Percentiles rank a stretch among this genome's conserved stretches.
Evolutionary conservation across 2,113 vertebrate genomes (phyloP).

Genomic region (Malaclemys terrapin): DNA sequence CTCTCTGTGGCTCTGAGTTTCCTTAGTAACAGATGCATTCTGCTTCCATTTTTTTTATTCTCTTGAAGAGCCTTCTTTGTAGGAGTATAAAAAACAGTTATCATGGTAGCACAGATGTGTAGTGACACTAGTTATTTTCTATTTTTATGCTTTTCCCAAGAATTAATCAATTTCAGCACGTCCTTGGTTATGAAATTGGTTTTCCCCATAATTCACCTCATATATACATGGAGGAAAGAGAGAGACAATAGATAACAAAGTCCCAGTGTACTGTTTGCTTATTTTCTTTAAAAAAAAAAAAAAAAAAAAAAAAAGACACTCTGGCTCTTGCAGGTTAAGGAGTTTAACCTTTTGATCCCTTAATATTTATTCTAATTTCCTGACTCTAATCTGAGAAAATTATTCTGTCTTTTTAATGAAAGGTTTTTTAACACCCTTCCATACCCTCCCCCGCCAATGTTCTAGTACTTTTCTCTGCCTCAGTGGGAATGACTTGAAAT

Average conservation of each 20-base stretch:
- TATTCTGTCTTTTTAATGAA: slow-evolving; percentile 19
- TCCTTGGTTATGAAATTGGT: slow-evolving; percentile 36
- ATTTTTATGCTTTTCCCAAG: slow-evolving; percentile 36
- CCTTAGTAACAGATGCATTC: slow-evolving; percentile 71
- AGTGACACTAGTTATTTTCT: slow-evolving; percentile 69
- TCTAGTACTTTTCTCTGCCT: neutral
- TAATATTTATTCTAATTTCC: slow-evolving; percentile 22
- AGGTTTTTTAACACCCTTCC: neutral
- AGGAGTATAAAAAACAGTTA: slow-evolving; percentile 61
- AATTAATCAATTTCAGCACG: slow-evolving; percentile 49
- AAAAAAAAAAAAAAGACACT: neutral
- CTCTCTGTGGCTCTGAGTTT: slow-evolving; percentile 59
- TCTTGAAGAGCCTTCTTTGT: slow-evolving; percentile 52
- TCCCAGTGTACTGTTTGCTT: neutral
- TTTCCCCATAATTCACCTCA: slow-evolving; percentile 44
- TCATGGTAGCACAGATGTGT: slow-evolving; percentile 46
- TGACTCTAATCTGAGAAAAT: slow-evolving; percentile 13
- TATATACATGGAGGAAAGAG: slow-evolving; percentile 19
- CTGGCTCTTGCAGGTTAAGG: neutral
- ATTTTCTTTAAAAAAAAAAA: too few species aligned
- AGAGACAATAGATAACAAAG: slow-evolving; percentile 47
- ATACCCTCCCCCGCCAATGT: neutral
- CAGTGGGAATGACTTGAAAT: slow-evolving; percentile 10
- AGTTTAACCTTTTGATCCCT: slow-evolving; percentile 17
- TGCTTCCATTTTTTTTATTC: slow-evolving; percentile 48